Evolutionary conservation across 1,140 invertebrate genomes (phyloP).

Genomic region (Sminthurinus signatus): DNA sequence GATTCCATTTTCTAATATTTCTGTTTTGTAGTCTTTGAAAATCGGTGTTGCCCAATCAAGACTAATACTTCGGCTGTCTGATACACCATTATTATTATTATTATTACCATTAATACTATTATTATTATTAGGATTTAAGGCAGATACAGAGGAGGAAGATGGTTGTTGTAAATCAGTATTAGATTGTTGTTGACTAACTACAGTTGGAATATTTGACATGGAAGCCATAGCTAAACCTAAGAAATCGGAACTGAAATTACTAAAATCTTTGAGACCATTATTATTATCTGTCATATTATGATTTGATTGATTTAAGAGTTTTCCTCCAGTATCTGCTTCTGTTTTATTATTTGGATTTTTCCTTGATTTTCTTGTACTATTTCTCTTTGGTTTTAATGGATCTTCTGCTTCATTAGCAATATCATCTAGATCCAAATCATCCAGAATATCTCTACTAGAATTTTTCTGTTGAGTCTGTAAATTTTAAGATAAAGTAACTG

Average conservation of each 20-base stretch:
- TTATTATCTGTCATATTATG: too few relatives aligned
- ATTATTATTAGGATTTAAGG: too few relatives aligned
- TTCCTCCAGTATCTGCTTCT: neutral
- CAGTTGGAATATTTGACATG: constrained; percentile 12
- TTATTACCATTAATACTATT: too few relatives aligned
- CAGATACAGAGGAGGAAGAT: too few relatives aligned
- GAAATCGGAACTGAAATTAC: neutral
- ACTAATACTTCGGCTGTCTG: constrained; percentile 9
- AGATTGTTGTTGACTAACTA: neutral
- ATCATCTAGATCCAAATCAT: constrained; percentile 83
- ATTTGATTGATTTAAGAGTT: too few relatives aligned
- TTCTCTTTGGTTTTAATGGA: too few relatives aligned
- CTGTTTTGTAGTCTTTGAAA: constrained; percentile 77
- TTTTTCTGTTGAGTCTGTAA: too few relatives aligned
- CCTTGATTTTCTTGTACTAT: constrained; percentile 26
- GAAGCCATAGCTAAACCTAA: neutral
- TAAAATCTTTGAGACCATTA: neutral
- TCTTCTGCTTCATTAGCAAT: constrained; percentile 55
- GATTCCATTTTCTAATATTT: constrained; percentile 83
- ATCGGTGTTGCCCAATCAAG: constrained; percentile 62
- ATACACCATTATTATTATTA: neutral
- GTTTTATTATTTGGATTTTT: constrained; percentile 43
- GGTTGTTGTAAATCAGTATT: too few relatives aligned
- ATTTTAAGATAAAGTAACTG: too few relatives aligned
- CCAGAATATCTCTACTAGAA: constrained; percentile 44